Evolutionary conservation across 2,113 vertebrate species (phyloP).

Genomic region (Lepisosteus osseus): DNA sequence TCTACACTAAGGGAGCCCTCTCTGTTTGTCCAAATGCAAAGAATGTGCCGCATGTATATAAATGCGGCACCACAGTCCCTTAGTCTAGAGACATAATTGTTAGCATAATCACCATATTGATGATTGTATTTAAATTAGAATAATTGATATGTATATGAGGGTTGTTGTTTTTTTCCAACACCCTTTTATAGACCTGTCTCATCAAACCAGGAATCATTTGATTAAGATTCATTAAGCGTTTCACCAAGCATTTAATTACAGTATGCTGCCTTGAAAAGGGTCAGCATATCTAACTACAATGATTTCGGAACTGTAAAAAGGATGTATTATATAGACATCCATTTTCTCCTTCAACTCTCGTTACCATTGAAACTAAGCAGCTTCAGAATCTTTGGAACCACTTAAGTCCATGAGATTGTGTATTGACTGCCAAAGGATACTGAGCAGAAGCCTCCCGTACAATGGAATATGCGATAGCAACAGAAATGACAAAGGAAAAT

Average conservation of each 20-base stretch:
- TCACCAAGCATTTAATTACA: constrained; percentile 53
- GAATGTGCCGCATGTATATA: neutral
- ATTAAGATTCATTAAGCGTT: constrained; percentile 47
- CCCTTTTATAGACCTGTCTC: neutral
- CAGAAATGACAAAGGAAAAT: too few species aligned
- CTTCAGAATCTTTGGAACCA: neutral
- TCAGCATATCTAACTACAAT: constrained; percentile 40
- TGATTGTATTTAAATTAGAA: constrained; percentile 49
- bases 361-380: constrained; percentile 15
- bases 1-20: too few species aligned
- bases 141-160: constrained; percentile 57
- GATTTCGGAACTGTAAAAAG: constrained; percentile 38
- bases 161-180: constrained; percentile 14
- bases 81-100: constrained; percentile 44
- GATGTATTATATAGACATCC: constrained; percentile 43
- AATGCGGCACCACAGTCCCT: constrained; percentile 26
- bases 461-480: too few species aligned
- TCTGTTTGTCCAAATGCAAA: too few species aligned
- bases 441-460: too few species aligned
- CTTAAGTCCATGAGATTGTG: neutral
- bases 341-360: constrained; percentile 24
- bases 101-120: constrained; percentile 41
- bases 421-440: neutral
- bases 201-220: constrained; percentile 36
- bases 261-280: constrained; percentile 45